Conservation (phyloP, 2,888 invertebrate genomes). For the Augiades crinisus region DNA sequence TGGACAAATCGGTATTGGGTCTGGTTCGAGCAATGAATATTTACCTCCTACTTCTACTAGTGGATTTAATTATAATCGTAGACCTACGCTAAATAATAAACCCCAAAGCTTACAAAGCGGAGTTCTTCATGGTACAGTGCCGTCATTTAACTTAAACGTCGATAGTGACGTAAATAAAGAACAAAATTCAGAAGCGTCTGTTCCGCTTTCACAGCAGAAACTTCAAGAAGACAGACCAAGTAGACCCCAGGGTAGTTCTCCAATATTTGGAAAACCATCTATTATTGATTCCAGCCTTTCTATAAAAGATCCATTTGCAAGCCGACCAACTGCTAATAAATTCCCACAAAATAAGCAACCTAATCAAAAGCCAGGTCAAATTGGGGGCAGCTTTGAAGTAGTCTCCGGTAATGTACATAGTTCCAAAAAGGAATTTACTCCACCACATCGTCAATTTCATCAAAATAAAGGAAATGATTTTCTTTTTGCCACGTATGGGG, state of each 20-base stretch:
- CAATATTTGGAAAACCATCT: slow-evolving; percentile 19
- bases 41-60: slow-evolving; percentile 44
- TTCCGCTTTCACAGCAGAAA: slow-evolving; percentile 28
- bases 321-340: slow-evolving; percentile 5
- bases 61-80: background rate
- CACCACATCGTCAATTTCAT: slow-evolving; percentile 3
- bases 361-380: background rate
- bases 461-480: slow-evolving; percentile 15
- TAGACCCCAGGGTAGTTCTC: background rate
- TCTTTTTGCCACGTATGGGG: slow-evolving; percentile 8
- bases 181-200: slow-evolving; percentile 5
- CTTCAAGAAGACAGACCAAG: slow-evolving; percentile 23
- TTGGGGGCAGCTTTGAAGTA: slow-evolving; percentile 19
- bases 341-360: slow-evolving; percentile 18
- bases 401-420: slow-evolving; percentile 18
- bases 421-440: slow-evolving; percentile 16
- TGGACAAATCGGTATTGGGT: slow-evolving; percentile 30
- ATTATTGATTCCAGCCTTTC: slow-evolving; percentile 18
- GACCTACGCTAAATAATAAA: background rate
- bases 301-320: slow-evolving; percentile 22
- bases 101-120: background rate
- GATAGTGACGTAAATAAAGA: background rate
- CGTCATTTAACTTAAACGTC: background rate
- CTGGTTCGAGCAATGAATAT: slow-evolving; percentile 43
- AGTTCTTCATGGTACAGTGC: background rate